Base-by-base conservation (phyloP, 2,888 invertebrate genomes). In the Orgyia antiqua region DNA sequence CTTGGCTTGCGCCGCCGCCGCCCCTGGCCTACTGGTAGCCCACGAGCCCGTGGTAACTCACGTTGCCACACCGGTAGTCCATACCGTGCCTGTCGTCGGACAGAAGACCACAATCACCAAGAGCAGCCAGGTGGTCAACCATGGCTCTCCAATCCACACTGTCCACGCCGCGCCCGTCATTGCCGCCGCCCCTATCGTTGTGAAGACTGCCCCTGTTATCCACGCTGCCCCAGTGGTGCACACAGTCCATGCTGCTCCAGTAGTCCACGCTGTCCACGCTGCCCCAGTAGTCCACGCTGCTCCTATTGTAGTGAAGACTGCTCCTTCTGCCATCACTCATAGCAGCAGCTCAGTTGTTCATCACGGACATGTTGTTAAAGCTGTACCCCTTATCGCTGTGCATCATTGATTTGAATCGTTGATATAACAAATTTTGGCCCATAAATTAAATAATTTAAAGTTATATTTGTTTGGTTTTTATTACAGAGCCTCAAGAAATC, bases 1-100 rank as follows among this genome's bases (percentile, higher is more conserved):
- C 59, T 49, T 88, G 64, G 88, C 87, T 42, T 83, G 74, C 68
- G 87, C 68, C 40, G 83, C 82, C 31, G 84, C 86, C 52, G 76
- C 83, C 10, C 82, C 84, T 4, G 80, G 82, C 20, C 56, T 80
- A n/a, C 49, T 83, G 2, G 37, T 77, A 24, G 56, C 65, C 13
- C 78, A 78, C 43, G 60, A 75, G 29, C 75, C 77, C 24, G 68
- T 77, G 20, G 79, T 83, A 10, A 68, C 69, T 28, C 65, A 78
- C 6, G 73, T 75, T 31, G 47, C 68, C 18, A 64, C 71, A 3
- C 73, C 79, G 1, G 67, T 76, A 8, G 69, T 80, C 9, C 71
- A 69, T 40, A 55, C 75, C 6, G 64, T 77, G 1, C 82, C 83
- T 2, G 69, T 79, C 19, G 68, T 78, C 18, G 67, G 47, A 19